These are phyloP conservation scores for Chinchilla lanigera DNA, from an alignment of 2,113 vertebrate genomes.

Conservation along the genomic window DNA sequence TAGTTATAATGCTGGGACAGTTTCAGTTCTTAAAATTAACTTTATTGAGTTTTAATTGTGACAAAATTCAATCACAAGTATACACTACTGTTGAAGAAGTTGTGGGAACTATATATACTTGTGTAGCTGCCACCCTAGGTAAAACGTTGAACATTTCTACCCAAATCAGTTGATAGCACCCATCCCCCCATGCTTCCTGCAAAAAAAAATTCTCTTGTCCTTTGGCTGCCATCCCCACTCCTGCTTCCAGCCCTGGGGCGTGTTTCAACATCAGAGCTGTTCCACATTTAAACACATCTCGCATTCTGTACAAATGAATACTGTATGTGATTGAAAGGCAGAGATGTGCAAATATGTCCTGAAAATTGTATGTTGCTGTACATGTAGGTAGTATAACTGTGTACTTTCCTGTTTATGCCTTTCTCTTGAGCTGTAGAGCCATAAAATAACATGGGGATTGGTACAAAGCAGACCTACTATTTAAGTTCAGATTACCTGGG, in stretches of 20 bases:
- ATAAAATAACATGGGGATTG: not conserved
- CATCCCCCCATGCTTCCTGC: too few relatives aligned
- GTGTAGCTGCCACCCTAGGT: not conserved
- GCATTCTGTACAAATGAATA: not conserved
- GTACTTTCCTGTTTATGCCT: not conserved
- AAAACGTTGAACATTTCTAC: not conserved
- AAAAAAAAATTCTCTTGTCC: not conserved
- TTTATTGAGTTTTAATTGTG: not conserved
- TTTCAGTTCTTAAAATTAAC: slow-evolving; percentile 2
- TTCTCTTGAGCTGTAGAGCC: not conserved
- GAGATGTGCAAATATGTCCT: not conserved
- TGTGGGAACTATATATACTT: not conserved
- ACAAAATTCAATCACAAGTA: not conserved
- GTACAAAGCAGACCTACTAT: not conserved
- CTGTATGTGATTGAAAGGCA: not conserved
- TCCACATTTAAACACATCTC: not conserved
- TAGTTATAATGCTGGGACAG: not conserved
- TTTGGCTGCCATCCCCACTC: not conserved
- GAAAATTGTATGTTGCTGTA: not conserved
- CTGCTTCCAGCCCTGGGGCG: not conserved
- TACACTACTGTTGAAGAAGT: not conserved
- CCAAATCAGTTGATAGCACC: not conserved
- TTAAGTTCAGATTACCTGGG: not conserved
- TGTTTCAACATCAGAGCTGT: not conserved
- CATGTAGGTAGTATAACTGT: not conserved